phyloP scores from a whole-genome alignment of 2,113 vertebrate genomes.

The Eonycteris spelaea region DNA sequence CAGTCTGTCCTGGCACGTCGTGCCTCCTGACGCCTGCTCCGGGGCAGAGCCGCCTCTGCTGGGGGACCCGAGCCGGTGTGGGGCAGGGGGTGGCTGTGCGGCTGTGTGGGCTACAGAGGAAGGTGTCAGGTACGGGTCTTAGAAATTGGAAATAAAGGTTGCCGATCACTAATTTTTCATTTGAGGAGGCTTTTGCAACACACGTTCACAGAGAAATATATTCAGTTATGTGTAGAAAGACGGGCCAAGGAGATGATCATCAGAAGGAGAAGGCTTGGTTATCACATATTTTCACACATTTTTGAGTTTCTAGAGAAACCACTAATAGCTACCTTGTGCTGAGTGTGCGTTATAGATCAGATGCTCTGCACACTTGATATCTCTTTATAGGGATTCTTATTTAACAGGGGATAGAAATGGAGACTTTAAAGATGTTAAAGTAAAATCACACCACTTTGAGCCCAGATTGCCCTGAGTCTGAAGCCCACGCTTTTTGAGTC shows the following conservation, averaged over 20 bases:
- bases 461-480: neutral
- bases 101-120: too few relatives aligned
- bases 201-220: neutral
- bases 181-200: neutral
- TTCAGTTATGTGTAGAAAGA: neutral
- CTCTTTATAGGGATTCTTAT: neutral
- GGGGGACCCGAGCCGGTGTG: rapidly evolving
- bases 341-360: neutral
- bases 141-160: neutral
- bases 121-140: neutral
- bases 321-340: neutral
- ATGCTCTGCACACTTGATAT: neutral
- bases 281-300: neutral
- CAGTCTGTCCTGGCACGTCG: neutral
- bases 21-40: neutral
- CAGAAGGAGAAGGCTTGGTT: neutral
- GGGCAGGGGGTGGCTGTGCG: neutral
- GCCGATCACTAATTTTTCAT: neutral
- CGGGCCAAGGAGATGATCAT: neutral
- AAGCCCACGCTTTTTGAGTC: neutral
- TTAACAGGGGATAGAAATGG: neutral
- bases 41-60: neutral
- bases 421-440: neutral
- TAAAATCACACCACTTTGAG: neutral
- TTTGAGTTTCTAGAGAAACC: neutral